Percentiles rank a stretch among this genome's conserved stretches.
Evolutionary conservation across 2,888 invertebrate species (phyloP).

Genomic region (Eudasyphora cyanicolor): DNA sequence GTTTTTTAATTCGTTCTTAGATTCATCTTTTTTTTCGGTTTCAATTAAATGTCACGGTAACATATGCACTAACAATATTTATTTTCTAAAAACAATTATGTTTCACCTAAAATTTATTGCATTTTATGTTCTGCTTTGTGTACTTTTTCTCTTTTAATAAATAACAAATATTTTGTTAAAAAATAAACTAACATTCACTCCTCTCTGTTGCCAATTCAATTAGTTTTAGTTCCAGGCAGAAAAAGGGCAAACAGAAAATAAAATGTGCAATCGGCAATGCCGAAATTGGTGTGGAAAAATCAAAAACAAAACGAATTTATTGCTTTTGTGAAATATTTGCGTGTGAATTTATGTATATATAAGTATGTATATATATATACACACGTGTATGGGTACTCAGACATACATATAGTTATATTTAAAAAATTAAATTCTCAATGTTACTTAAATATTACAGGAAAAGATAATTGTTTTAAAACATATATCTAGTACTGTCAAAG

Average conservation of each 20-base stretch:
- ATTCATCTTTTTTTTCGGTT: not conserved
- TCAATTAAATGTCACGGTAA: not conserved
- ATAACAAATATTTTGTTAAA: constrained; percentile 4
- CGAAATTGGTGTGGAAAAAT: not conserved
- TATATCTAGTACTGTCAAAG: too few species aligned
- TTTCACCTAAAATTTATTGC: too few species aligned
- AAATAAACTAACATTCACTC: not conserved
- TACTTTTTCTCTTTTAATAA: not conserved
- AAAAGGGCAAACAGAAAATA: not conserved
- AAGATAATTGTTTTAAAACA: too few species aligned
- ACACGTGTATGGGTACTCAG: too few species aligned
- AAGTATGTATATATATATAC: too few species aligned
- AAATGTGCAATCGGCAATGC: not conserved
- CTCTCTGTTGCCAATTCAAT: constrained; percentile 24
- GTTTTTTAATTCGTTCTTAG: too few species aligned
- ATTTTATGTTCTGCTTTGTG: not conserved
- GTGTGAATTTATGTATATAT: too few species aligned
- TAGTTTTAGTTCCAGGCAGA: constrained; percentile 15
- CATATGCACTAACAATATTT: not conserved
- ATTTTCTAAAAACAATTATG: not conserved
- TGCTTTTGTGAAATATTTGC: not conserved
- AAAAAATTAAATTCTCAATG: too few species aligned
- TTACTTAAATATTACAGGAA: too few species aligned
- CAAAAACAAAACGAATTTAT: not conserved
- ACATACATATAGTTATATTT: too few species aligned